Evolutionary conservation across 2,888 invertebrate species (phyloP), one percentile per base, ranked within the genome.

Genomic region (Luffia ferchaultella): DNA sequence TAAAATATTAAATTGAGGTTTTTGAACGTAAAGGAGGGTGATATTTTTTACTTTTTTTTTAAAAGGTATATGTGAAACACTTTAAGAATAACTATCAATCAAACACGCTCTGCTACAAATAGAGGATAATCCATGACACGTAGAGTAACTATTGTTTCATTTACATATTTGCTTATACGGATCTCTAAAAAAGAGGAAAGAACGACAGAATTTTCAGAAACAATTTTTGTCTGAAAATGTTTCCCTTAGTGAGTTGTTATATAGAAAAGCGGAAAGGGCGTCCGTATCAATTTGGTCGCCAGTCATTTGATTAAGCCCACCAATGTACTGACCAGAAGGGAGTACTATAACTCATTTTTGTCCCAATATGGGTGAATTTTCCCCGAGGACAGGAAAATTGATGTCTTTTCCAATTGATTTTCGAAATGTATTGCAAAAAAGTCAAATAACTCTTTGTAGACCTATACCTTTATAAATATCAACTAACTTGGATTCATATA

Each of bases 81-180:
- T n/a, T n/a, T n/a, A n/a, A n/a, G n/a, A n/a, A n/a, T n/a, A n/a
- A n/a, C n/a, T n/a, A n/a, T n/a, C 74, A 75, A 73, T 68, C 79
- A 76, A 82, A 80, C 75, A 80, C 78, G 79, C 76, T 77, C 71
- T 41, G 76, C 76, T 75, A 73, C 78, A 80, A 80, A 79, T 78
- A 80, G 79, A 83, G 78, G 76, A 71, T 71, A 76, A 78, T 76
- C 76, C 74, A 76, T 76, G 73, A 76, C 66, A 65, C 75, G 75
- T 74, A 65, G 74, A 70, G n/a, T n/a, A n/a, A n/a, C n/a, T n/a
- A n/a, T n/a, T n/a, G n/a, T n/a, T n/a, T n/a, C n/a, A n/a, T n/a
- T n/a, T n/a, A n/a, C n/a, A n/a, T n/a, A n/a, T n/a, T n/a, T n/a
- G n/a, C n/a, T n/a, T n/a, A n/a, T n/a, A n/a, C n/a, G n/a, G n/a